Conservation (phyloP, 2,797 vertebrate species). For the Nasua narica region DNA sequence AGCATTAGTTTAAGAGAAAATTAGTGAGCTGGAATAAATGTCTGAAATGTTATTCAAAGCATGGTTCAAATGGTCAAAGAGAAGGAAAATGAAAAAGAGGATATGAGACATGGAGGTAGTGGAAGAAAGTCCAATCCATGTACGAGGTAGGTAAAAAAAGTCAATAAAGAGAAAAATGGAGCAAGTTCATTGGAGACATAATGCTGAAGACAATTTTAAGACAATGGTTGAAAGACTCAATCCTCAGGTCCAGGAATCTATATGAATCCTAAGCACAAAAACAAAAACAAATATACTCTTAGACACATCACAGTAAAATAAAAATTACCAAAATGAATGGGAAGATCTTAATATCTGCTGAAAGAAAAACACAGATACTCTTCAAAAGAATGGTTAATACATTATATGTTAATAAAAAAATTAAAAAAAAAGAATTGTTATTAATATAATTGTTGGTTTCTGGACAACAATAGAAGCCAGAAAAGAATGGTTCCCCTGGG, state of each 20-base stretch:
- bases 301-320: conserved; percentile 9
- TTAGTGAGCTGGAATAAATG: not conserved
- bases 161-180: not conserved
- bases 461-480: not conserved
- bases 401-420: too few relatives aligned
- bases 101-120: not conserved
- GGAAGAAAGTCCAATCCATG: not conserved
- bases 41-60: not conserved
- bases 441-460: not conserved
- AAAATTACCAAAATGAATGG: not conserved
- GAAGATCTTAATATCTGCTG: not conserved
- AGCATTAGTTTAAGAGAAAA: not conserved
- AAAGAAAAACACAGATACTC: not conserved
- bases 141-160: not conserved
- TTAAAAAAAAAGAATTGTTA: not conserved
- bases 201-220: not conserved
- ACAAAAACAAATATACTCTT: not conserved
- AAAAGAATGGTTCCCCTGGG: not conserved
- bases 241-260: not conserved
- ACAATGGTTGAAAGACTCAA: not conserved
- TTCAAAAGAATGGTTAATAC: not conserved
- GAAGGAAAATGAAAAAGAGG: not conserved
- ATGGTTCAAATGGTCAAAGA: not conserved
- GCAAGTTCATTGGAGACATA: not conserved
- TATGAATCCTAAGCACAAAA: not conserved